Evolutionary conservation across 2,797 vertebrate genomes (phyloP).

Genomic region (Dermochelys coriacea): DNA sequence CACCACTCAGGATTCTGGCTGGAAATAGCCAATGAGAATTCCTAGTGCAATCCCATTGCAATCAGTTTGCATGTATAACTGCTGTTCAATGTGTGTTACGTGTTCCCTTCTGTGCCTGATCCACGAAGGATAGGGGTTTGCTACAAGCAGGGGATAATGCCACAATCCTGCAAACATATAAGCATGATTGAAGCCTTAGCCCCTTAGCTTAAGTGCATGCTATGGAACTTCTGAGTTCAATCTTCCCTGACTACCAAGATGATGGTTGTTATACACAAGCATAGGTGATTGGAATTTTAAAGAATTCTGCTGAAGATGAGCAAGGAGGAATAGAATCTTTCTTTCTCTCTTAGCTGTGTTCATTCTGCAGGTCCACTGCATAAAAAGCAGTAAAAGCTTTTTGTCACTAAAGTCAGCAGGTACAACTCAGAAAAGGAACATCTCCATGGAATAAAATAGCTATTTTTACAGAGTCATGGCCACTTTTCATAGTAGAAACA

Average conservation of each 20-base stretch:
- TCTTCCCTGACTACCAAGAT: neutral
- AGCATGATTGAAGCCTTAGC: neutral
- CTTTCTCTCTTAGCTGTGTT: neutral
- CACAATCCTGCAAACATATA: neutral
- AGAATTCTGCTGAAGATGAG: constrained; percentile 30
- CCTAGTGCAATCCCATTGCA: neutral
- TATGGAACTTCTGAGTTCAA: constrained; percentile 5
- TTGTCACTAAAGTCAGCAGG: constrained; percentile 3
- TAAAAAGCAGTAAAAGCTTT: neutral
- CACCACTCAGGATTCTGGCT: neutral
- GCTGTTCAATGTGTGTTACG: neutral
- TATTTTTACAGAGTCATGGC: neutral
- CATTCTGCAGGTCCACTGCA: constrained; percentile 24
- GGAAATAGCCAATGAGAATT: neutral
- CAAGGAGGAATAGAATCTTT: constrained; percentile 7
- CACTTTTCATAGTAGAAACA: neutral
- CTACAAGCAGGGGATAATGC: neutral
- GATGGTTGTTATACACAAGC: neutral
- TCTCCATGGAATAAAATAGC: neutral
- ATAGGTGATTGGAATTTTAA: constrained; percentile 17
- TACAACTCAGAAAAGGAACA: neutral
- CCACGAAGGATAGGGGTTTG: neutral
- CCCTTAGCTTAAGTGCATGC: neutral
- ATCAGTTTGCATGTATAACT: neutral
- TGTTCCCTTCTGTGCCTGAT: neutral